phyloP scores from a whole-genome alignment of 2,113 vertebrate species.

The Anarrhichthys ocellatus region DNA sequence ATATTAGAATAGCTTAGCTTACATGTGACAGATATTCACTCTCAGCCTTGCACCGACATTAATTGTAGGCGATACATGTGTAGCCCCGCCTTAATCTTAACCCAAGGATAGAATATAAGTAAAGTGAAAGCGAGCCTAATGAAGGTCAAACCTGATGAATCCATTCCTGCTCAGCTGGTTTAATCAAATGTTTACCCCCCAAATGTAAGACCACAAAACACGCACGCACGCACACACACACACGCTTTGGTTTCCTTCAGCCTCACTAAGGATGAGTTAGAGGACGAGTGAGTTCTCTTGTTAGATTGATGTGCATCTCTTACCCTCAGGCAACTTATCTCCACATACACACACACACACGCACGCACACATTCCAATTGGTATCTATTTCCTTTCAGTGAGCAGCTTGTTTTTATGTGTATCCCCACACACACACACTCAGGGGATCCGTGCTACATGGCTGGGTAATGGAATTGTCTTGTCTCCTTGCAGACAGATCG shows the following conservation, averaged over 20 bases:
- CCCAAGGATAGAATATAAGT: neutral
- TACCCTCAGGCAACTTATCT: slow-evolving; percentile 60
- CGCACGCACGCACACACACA: neutral
- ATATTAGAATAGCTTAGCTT: neutral
- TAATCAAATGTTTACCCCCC: neutral
- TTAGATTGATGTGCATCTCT: slow-evolving; percentile 59
- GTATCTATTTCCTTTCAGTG: slow-evolving; percentile 58
- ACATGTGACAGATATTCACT: neutral
- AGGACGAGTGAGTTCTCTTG: slow-evolving; percentile 50
- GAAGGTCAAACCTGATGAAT: neutral
- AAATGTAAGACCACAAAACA: neutral
- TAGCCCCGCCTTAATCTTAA: neutral
- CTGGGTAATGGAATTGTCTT: slow-evolving; percentile 78
- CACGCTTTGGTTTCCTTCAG: neutral
- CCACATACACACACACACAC: slow-evolving; percentile 30
- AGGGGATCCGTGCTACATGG: slow-evolving; percentile 66
- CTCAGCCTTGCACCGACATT: neutral
- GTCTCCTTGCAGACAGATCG: slow-evolving; percentile 71
- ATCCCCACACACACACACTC: slow-evolving; percentile 36
- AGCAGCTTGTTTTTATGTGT: slow-evolving; percentile 55
- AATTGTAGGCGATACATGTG: neutral
- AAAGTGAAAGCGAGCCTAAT: neutral
- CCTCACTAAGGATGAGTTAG: slow-evolving; percentile 23
- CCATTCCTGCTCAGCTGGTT: neutral
- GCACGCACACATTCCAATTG: slow-evolving; percentile 42